Conservation (phyloP, 2,113 vertebrate genomes). For the Lamprotornis superbus region DNA sequence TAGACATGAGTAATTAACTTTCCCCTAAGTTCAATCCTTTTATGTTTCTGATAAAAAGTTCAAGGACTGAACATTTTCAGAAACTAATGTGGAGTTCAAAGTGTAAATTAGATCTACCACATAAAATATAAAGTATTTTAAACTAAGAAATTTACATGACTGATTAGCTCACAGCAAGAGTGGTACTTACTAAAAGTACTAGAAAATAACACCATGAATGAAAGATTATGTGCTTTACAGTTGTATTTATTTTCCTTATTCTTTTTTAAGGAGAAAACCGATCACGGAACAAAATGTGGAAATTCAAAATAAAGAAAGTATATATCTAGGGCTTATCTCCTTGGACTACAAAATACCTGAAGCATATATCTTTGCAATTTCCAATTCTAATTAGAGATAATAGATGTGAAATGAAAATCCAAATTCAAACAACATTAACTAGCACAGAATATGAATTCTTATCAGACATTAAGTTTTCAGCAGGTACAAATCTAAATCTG, state of each 20-base stretch:
- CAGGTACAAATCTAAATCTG: neutral
- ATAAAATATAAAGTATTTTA: conserved; percentile 24
- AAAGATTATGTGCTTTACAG: neutral
- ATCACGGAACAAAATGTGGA: neutral
- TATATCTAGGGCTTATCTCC: neutral
- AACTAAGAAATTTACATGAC: neutral
- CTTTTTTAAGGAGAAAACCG: neutral
- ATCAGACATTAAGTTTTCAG: neutral
- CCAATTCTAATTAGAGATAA: neutral
- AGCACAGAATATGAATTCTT: neutral
- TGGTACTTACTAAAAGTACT: neutral
- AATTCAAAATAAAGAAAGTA: neutral
- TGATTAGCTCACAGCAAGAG: conserved; percentile 2
- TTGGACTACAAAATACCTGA: neutral
- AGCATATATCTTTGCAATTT: neutral
- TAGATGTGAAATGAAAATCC: neutral
- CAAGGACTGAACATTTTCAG: neutral
- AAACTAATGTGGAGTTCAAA: conserved; percentile 16
- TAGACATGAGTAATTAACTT: neutral
- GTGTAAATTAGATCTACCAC: neutral
- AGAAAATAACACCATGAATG: neutral
- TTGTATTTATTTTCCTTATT: neutral
- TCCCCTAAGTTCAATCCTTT: neutral
- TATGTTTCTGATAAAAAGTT: neutral
- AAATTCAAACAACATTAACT: neutral